Conservation (phyloP, 2,888 invertebrate genomes). For the Cheilosia urbana region DNA sequence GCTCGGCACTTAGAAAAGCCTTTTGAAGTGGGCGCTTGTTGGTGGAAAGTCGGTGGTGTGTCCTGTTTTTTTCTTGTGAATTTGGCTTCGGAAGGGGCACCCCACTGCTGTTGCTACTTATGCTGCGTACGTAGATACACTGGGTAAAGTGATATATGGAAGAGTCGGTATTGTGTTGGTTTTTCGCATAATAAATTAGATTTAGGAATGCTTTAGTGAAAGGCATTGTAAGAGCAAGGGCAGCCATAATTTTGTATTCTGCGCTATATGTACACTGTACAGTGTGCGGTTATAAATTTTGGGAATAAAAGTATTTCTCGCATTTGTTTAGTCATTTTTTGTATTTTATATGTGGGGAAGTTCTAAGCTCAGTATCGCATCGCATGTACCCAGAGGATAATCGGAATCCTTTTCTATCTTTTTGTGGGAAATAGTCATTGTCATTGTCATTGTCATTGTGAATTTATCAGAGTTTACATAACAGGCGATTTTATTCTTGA, state of each 20-base stretch:
- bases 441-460: too few species aligned
- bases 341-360: background rate
- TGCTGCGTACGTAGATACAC: background rate
- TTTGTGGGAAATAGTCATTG: too few species aligned
- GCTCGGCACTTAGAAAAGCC: constrained; percentile 64
- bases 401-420: too few species aligned
- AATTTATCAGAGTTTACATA: too few species aligned
- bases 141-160: constrained; percentile 48
- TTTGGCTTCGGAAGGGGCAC: background rate
- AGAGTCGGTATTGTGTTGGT: constrained; percentile 50
- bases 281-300: constrained; percentile 43
- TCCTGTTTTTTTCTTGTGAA: constrained; percentile 20
- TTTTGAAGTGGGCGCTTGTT: constrained; percentile 37
- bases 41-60: constrained; percentile 16
- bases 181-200: constrained; percentile 57
- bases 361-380: background rate
- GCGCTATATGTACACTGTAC: background rate
- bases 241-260: constrained; percentile 19
- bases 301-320: constrained; percentile 8
- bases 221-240: constrained; percentile 5
- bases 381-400: background rate
- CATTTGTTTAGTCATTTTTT: constrained; percentile 32
- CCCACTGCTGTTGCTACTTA: background rate
- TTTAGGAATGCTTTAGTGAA: constrained; percentile 46
- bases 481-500: too few species aligned